These are phyloP conservation scores for Xenentodon cancila DNA, from an alignment of 2,797 vertebrate species.

Conservation along the genomic window DNA sequence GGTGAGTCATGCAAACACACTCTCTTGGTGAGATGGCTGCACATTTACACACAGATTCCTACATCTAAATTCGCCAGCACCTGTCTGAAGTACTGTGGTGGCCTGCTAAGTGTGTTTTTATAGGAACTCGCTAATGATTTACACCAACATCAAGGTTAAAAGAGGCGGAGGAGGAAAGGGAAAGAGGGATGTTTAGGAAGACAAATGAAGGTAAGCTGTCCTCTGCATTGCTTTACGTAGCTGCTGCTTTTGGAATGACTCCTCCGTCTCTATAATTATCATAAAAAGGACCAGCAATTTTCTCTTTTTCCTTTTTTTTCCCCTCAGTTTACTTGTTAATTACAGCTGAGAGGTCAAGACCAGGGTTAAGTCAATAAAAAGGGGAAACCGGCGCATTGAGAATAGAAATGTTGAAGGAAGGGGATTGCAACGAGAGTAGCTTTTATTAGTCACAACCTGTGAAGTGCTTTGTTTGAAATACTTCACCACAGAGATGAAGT, in stretches of 20 bases:
- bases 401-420: slow-evolving; percentile 29
- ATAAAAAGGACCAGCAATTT: slow-evolving; percentile 80
- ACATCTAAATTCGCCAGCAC: slow-evolving; percentile 31
- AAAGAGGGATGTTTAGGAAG: slow-evolving; percentile 45
- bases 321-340: slow-evolving; percentile 79
- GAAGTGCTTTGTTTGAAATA: too few relatives aligned
- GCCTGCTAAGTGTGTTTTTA: slow-evolving; percentile 72
- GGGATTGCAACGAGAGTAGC: slow-evolving; percentile 1
- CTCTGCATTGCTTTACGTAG: slow-evolving; percentile 62
- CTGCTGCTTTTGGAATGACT: slow-evolving; percentile 68
- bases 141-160: slow-evolving; percentile 59
- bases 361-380: slow-evolving; percentile 79
- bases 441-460: slow-evolving; percentile 66
- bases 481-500: too few relatives aligned
- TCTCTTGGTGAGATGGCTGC: slow-evolving; percentile 31
- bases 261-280: slow-evolving; percentile 73
- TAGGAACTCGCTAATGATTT: slow-evolving; percentile 66
- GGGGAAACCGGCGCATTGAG: slow-evolving; percentile 58
- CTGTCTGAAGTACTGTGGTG: slow-evolving; percentile 55
- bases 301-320: slow-evolving; percentile 65
- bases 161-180: slow-evolving; percentile 46
- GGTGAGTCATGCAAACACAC: slow-evolving; percentile 49
- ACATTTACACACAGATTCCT: slow-evolving; percentile 29
- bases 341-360: slow-evolving; percentile 62
- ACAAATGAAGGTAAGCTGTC: slow-evolving; percentile 62